A percentile compares a stretch with the other conserved stretches of the same genome.
Evolutionary conservation across 2,113 vertebrate genomes (phyloP).

Genomic region (Ia io): DNA sequence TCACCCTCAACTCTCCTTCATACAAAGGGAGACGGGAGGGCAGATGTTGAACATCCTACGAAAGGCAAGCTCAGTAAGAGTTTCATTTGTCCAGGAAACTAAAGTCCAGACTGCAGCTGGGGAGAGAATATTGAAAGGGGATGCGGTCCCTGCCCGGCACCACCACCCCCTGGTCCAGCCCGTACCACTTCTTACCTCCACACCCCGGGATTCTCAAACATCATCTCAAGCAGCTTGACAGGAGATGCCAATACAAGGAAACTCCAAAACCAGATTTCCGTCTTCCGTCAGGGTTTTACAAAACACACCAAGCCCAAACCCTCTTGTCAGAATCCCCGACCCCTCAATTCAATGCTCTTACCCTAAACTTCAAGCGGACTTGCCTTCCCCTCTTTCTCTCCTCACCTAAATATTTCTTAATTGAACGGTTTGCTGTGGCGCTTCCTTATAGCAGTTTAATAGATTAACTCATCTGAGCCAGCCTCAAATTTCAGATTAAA

Average conservation of each 20-base stretch:
- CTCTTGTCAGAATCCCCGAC: not conserved
- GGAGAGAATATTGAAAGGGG: not conserved
- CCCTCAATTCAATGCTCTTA: not conserved
- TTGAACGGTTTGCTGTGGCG: conserved; percentile 83
- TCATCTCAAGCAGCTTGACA: not conserved
- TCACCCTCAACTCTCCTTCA: not conserved
- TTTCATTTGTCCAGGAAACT: conserved; percentile 29
- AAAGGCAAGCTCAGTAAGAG: not conserved
- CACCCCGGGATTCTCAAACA: not conserved
- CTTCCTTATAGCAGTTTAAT: conserved; percentile 88
- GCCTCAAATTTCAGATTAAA: conserved; percentile 90
- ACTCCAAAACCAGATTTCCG: conserved; percentile 45
- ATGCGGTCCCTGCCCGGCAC: not conserved
- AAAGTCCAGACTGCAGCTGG: not conserved
- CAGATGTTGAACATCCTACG: not conserved
- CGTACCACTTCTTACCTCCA: not conserved
- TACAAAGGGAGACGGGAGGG: not conserved
- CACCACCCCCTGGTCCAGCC: not conserved
- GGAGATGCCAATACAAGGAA: not conserved
- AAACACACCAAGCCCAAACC: conserved; percentile 26
- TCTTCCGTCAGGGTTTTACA: conserved; percentile 50
- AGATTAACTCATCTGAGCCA: conserved; percentile 91
- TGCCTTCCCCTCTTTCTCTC: not conserved
- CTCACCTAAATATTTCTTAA: conserved; percentile 85
- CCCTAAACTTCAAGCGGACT: conserved; percentile 36